Evolutionary conservation across 2,113 vertebrate genomes (phyloP).

Genomic region (Lucifuga dentata): DNA sequence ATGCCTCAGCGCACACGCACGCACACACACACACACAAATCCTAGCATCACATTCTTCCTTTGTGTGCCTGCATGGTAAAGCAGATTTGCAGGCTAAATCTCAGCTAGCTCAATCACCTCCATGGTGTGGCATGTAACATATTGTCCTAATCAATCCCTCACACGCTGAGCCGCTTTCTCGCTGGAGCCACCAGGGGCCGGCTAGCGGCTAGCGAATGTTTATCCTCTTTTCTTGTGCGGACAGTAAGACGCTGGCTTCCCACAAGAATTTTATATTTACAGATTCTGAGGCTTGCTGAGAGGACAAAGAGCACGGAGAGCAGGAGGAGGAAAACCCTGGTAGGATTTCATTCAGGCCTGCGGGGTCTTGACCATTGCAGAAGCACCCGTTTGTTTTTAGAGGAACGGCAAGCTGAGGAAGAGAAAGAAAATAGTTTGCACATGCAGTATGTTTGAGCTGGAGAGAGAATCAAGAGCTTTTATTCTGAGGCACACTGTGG

Average conservation of each 20-base stretch:
- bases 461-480: constrained; percentile 14
- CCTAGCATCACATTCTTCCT: constrained; percentile 19
- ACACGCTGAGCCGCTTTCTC: constrained; percentile 70
- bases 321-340: constrained; percentile 27
- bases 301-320: constrained; percentile 22
- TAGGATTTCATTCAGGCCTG: constrained; percentile 41
- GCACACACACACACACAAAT: constrained; percentile 14
- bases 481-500: not conserved
- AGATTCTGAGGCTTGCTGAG: constrained; percentile 43
- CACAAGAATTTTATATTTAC: constrained; percentile 56
- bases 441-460: not conserved
- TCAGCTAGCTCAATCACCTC: constrained; percentile 45
- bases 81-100: constrained; percentile 54
- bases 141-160: constrained; percentile 72
- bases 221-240: constrained; percentile 45
- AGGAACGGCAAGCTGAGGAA: not conserved
- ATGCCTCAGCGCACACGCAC: not conserved
- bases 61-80: constrained; percentile 39
- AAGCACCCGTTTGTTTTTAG: constrained; percentile 10
- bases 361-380: constrained; percentile 7
- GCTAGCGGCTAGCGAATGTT: constrained; percentile 34
- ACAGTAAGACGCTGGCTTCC: constrained; percentile 36
- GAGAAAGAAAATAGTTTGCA: no score
- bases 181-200: constrained; percentile 49
- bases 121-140: constrained; percentile 45